phyloP scores from a whole-genome alignment of 2,888 invertebrate species.

The Mythimna vitellina region DNA sequence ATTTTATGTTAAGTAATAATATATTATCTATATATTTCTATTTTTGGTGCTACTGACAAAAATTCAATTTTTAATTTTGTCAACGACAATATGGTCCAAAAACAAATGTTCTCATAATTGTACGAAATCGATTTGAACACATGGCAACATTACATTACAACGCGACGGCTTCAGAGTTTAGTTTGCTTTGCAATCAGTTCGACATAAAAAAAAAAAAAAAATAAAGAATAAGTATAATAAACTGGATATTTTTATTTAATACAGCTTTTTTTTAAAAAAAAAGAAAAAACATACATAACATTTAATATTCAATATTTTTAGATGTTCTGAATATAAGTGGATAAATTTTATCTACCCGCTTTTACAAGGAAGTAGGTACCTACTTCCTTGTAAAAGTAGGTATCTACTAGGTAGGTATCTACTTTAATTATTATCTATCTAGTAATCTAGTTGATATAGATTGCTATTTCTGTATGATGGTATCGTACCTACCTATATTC shows the following conservation, averaged over 20 bases:
- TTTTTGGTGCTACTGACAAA: neutral
- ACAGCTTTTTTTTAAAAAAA: too few relatives aligned
- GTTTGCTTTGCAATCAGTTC: neutral
- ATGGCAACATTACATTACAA: constrained; percentile 31
- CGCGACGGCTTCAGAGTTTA: neutral
- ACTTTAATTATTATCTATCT: too few relatives aligned
- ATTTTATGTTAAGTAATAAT: neutral
- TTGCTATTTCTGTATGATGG: neutral
- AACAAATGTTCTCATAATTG: neutral
- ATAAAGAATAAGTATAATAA: neutral
- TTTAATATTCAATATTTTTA: too few relatives aligned
- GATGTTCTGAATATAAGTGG: neutral
- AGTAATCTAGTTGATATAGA: neutral
- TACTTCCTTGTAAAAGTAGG: too few relatives aligned
- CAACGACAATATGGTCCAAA: neutral
- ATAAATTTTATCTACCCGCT: constrained; percentile 10
- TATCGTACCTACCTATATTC: neutral
- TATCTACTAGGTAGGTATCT: too few relatives aligned
- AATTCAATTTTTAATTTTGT: neutral
- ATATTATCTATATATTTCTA: neutral
- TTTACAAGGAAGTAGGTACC: neutral
- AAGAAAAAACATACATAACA: too few relatives aligned
- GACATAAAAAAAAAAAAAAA: neutral
- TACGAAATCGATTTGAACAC: constrained; percentile 8
- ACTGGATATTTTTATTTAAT: neutral